Evolutionary conservation across 2,797 vertebrate genomes (phyloP), one percentile per base, ranked within the genome.

Genomic region (Girardinus metallicus): DNA sequence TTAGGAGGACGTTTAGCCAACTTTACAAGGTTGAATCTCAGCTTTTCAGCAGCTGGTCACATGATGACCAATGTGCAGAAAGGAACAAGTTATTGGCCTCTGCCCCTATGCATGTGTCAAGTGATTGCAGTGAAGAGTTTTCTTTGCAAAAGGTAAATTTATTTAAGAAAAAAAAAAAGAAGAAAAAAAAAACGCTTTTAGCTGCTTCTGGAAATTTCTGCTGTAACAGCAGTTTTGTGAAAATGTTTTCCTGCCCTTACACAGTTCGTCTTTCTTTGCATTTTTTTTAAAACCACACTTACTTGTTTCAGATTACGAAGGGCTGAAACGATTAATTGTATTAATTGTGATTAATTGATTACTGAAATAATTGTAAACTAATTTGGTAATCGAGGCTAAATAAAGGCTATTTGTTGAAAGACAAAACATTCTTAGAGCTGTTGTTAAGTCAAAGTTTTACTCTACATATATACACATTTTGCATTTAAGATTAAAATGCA

Each of bases 121-220:
- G 68, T 68, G 60, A 75, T 53, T 53, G 46, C 41, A 39, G 4
- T n/a, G n/a, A 51, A 11, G 53, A n/a, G 1, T 49, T 57, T 36
- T n/a, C 16, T 55, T 75, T 77, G 46, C 60, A 75, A 68, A 73
- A 16, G 23, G 49, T 2, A 79, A 87, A 77, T 49, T 36, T 79
- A 75, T 74, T 9, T 66, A n/a, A 55, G 11, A 55, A 26, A 55
- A 51, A 2, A 23, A 23, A 23, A 55, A 11, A n/a, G 1, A 4
- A 1, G n/a, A n/a, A 55, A n/a, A 1, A 29, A 72, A 18, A 55
- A 76, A 80, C 36, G 62, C 15, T 55, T 60, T 79, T 41, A 44
- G 39, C 41, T 73, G 57, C 16, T 66, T 66, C 9, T 18, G 62
- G 3, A 66, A 18, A 16, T 34, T 62, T 62, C 10, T 36, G 16